Percentiles rank a stretch among this genome's conserved stretches.
These are phyloP conservation scores for Caenorhabditis japonica DNA, from an alignment of 2,888 invertebrate species.

Conservation along the genomic window DNA sequence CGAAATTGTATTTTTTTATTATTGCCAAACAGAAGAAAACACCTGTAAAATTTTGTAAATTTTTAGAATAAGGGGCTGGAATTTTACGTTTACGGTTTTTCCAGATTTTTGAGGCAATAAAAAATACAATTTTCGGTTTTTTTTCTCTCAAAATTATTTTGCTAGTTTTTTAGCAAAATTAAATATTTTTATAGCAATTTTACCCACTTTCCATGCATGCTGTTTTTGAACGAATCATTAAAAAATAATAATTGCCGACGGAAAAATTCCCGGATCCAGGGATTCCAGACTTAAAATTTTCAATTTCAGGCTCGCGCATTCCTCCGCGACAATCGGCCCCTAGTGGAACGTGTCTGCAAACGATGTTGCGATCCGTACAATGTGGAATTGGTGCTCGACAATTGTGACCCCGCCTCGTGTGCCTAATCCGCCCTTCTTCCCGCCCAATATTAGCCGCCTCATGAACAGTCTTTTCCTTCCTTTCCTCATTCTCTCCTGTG, in stretches of 20 bases:
- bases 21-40: too few species aligned
- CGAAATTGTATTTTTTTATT: too few species aligned
- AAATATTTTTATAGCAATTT: too few species aligned
- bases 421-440: not conserved
- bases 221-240: conserved; percentile 1
- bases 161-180: not conserved
- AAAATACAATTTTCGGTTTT: too few species aligned
- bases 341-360: conserved; percentile 41
- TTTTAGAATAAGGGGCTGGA: too few species aligned
- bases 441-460: conserved; percentile 5
- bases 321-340: conserved; percentile 26
- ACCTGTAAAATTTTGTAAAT: too few species aligned
- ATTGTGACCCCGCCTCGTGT: not conserved
- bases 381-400: conserved; percentile 41
- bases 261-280: too few species aligned
- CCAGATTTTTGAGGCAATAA: too few species aligned
- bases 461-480: not conserved
- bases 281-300: too few species aligned
- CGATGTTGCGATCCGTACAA: conserved; percentile 20
- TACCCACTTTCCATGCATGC: too few species aligned
- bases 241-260: too few species aligned
- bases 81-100: too few species aligned
- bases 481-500: not conserved
- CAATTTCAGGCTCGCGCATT: conserved; percentile 38
- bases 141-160: not conserved